A percentile compares a stretch with the other conserved stretches of the same genome.
Conservation (phyloP, 2,797 vertebrate species). For the Mormyrops attenuatus region DNA sequence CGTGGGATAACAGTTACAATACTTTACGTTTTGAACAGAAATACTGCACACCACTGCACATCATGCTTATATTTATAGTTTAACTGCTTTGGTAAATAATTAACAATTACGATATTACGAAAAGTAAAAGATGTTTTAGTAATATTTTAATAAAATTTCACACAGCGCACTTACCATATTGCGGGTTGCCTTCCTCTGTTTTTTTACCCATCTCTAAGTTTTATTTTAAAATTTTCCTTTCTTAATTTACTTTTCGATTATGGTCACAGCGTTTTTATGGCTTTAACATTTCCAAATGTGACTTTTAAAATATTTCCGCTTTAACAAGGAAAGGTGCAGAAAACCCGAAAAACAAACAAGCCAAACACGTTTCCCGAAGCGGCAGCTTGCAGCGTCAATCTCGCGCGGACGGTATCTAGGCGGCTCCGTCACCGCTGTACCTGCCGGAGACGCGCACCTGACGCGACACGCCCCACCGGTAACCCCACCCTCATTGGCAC, state of each 20-base stretch:
- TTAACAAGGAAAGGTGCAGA: background rate
- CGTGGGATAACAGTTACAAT: background rate
- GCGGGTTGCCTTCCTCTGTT: conserved; percentile 34
- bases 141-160: background rate
- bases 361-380: background rate
- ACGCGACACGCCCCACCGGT: conserved; percentile 1
- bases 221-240: background rate
- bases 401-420: background rate
- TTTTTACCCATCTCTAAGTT: conserved; percentile 51
- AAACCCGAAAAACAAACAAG: background rate
- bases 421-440: conserved; percentile 41
- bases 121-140: background rate
- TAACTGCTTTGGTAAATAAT: background rate
- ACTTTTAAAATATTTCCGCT: background rate
- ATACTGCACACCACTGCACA: background rate
- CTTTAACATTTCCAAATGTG: background rate
- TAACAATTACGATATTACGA: background rate
- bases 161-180: conserved; percentile 56
- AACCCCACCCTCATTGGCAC: background rate
- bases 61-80: background rate
- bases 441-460: conserved; percentile 49
- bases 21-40: background rate
- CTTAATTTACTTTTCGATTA: background rate
- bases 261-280: background rate
- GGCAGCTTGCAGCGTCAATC: background rate